Evolutionary conservation across 2,113 vertebrate species (phyloP).

Genomic region (Spea multiplicata): DNA sequence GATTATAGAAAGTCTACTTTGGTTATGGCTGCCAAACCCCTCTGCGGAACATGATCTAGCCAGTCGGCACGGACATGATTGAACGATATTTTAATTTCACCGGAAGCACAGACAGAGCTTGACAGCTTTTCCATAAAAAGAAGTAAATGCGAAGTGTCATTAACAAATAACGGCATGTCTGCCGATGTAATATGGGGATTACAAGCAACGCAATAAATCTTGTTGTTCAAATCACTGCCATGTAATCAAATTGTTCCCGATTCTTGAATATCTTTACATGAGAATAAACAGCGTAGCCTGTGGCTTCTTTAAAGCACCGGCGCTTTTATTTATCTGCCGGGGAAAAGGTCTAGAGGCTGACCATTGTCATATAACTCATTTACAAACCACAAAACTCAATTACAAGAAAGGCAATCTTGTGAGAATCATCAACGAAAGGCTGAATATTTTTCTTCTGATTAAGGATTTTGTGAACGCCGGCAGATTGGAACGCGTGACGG

Average conservation of each 20-base stretch:
- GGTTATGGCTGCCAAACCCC: too few species aligned
- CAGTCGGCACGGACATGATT: background rate
- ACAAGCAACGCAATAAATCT: conserved; percentile 34
- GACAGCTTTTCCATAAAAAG: background rate
- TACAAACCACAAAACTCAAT: conserved; percentile 22
- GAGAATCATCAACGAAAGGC: conserved; percentile 11
- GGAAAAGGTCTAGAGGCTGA: conserved; percentile 10
- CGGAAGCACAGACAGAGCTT: background rate
- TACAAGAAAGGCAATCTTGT: conserved; percentile 7
- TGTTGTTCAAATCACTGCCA: conserved; percentile 17
- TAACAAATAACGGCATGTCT: conserved; percentile 20
- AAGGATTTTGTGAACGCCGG: background rate
- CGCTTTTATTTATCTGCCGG: background rate
- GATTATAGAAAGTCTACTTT: too few species aligned
- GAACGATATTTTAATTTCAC: background rate
- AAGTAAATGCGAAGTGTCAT: conserved; percentile 8
- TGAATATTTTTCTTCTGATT: conserved; percentile 22
- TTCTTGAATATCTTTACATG: conserved; percentile 51
- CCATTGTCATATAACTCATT: background rate
- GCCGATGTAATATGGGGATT: background rate
- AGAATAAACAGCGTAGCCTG: conserved; percentile 45
- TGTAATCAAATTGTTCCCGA: conserved; percentile 57
- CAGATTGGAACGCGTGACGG: background rate
- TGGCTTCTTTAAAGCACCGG: conserved; percentile 40
- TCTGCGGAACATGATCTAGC: too few species aligned